A percentile compares a stretch with the other conserved stretches of the same genome.
These are phyloP conservation scores for Paradisaea rubra DNA, from an alignment of 2,113 vertebrate species.

Conservation along the genomic window DNA sequence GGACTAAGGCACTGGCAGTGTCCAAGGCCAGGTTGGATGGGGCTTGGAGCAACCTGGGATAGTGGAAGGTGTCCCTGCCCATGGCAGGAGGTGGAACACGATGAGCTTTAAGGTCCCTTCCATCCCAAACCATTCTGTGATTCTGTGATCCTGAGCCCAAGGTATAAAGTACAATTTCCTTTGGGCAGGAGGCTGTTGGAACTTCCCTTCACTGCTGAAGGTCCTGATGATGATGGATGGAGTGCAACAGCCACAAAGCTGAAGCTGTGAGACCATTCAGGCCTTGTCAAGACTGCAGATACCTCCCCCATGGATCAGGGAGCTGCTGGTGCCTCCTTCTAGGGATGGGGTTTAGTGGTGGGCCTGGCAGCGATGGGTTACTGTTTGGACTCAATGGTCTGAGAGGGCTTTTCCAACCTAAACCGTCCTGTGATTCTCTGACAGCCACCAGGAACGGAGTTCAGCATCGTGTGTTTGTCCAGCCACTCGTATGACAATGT, in stretches of 20 bases:
- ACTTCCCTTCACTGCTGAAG: background rate
- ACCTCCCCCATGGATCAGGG: background rate
- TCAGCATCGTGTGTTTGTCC: background rate
- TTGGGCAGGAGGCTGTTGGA: background rate
- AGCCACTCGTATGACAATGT: background rate
- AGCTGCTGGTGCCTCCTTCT: background rate
- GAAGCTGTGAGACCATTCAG: background rate
- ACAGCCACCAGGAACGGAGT: background rate
- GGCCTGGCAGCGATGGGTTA: background rate
- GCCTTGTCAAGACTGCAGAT: background rate
- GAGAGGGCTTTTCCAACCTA: background rate
- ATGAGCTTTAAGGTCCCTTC: background rate
- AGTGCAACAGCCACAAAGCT: background rate
- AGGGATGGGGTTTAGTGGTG: too few species aligned
- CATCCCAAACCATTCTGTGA: background rate
- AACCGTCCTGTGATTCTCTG: background rate
- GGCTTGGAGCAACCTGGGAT: fast-evolving
- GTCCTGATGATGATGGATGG: background rate
- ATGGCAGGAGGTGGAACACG: fast-evolving
- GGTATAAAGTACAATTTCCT: background rate
- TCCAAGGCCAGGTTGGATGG: fast-evolving
- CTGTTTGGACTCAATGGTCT: fast-evolving
- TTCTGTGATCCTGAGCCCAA: background rate
- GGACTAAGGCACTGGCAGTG: background rate
- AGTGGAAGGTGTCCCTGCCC: background rate